phyloP scores from a whole-genome alignment of 2,113 vertebrate species.

The Antechinus stuartii region DNA sequence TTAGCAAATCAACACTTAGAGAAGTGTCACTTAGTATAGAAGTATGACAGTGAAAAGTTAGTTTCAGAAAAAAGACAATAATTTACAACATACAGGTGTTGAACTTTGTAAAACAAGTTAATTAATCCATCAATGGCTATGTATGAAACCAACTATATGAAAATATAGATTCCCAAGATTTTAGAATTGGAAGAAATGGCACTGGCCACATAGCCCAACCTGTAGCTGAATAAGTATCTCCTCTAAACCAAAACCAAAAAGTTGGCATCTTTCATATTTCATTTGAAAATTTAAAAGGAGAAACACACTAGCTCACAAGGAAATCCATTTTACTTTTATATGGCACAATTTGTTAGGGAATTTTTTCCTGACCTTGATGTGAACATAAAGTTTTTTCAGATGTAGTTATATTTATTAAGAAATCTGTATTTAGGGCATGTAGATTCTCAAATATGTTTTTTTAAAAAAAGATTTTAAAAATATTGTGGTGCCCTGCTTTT shows the following conservation, averaged over 20 bases:
- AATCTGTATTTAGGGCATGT: not conserved
- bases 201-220: not conserved
- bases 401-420: not conserved
- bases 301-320: not conserved
- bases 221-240: not conserved
- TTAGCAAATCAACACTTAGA: not conserved
- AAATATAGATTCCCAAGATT: not conserved
- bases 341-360: not conserved
- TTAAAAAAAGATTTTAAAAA: slow-evolving; percentile 7
- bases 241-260: not conserved
- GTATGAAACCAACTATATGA: not conserved
- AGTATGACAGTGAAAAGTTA: not conserved
- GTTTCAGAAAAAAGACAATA: slow-evolving; percentile 18
- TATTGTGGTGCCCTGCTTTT: not conserved
- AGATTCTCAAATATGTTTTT: slow-evolving; percentile 34
- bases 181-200: not conserved
- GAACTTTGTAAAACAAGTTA: slow-evolving; percentile 7
- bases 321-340: not conserved
- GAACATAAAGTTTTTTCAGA: not conserved
- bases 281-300: not conserved
- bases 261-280: not conserved
- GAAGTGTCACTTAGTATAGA: not conserved
- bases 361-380: not conserved
- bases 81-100: not conserved
- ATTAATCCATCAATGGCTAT: not conserved